Conservation (phyloP, 2,888 invertebrate species). For the Deroplatys truncata region DNA sequence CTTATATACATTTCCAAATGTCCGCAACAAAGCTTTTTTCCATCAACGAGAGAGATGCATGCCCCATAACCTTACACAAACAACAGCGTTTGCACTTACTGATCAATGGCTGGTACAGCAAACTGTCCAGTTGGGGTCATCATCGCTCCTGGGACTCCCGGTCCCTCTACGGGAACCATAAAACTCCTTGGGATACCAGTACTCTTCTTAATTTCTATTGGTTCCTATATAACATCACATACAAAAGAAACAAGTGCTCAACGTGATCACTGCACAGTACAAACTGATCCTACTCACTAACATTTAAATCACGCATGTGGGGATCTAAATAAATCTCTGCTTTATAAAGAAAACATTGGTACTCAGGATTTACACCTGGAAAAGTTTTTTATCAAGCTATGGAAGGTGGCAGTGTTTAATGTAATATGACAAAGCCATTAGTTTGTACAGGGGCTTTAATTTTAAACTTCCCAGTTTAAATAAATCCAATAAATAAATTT, state of each 20-base stretch:
- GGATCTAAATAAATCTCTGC: too few species aligned
- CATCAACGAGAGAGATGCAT: background rate
- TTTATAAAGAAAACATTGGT: too few species aligned
- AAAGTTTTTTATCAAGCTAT: too few species aligned
- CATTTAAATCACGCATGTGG: background rate
- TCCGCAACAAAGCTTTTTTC: too few species aligned
- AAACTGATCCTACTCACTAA: background rate
- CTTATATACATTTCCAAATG: too few species aligned
- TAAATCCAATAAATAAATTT: too few species aligned
- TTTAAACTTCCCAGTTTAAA: too few species aligned
- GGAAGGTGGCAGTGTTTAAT: too few species aligned
- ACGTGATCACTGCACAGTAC: background rate
- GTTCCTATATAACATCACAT: conserved; percentile 47
- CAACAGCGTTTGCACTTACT: conserved; percentile 53
- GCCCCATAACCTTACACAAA: background rate
- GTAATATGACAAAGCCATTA: too few species aligned
- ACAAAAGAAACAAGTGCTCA: conserved; percentile 15
- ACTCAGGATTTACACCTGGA: too few species aligned
- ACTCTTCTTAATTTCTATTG: conserved; percentile 82
- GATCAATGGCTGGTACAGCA: conserved; percentile 85
- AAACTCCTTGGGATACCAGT: conserved; percentile 97
- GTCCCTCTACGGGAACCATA: conserved; percentile 89
- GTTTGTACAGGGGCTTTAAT: too few species aligned
- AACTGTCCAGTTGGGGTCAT: conserved; percentile 83
- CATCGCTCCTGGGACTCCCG: conserved; percentile 85